Conservation (phyloP, 1,140 invertebrate genomes). For the Condylostylus longicornis region DNA sequence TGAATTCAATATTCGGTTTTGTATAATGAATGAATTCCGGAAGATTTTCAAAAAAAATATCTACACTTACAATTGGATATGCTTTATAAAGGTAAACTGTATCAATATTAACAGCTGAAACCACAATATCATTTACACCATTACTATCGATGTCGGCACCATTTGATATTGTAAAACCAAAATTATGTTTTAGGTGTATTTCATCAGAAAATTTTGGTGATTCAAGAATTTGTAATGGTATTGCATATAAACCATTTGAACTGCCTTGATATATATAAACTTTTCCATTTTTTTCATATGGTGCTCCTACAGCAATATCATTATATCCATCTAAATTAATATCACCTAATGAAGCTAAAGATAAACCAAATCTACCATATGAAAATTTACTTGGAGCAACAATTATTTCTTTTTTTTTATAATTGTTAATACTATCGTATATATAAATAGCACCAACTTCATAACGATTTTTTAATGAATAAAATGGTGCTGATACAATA, state of each 20-base stretch:
- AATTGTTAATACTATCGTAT: slow-evolving; percentile 50
- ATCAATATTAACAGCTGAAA: slow-evolving; percentile 39
- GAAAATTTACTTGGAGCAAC: slow-evolving; percentile 49
- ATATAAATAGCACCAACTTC: slow-evolving; percentile 82
- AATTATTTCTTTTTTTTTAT: slow-evolving; percentile 37
- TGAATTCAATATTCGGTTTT: too few species aligned
- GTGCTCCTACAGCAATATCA: slow-evolving; percentile 82
- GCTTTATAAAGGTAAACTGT: slow-evolving; percentile 37
- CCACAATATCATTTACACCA: slow-evolving; percentile 40
- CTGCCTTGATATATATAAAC: slow-evolving; percentile 81
- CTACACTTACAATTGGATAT: slow-evolving; percentile 35
- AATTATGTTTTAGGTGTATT: slow-evolving; percentile 9
- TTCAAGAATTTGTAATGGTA: slow-evolving; percentile 48
- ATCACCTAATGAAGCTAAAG: slow-evolving; percentile 73
- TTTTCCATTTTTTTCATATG: slow-evolving; percentile 72
- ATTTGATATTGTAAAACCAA: slow-evolving; percentile 41
- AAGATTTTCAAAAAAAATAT: too few species aligned
- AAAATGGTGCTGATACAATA: slow-evolving; percentile 82
- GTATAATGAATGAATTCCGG: too few species aligned
- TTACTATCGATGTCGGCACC: slow-evolving; percentile 42
- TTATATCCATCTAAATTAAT: slow-evolving; percentile 81
- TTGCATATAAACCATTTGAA: slow-evolving; percentile 50
- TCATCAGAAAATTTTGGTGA: slow-evolving; percentile 15
- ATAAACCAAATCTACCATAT: slow-evolving; percentile 74
- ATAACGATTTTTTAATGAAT: slow-evolving; percentile 51